phyloP scores from a whole-genome alignment of 2,113 vertebrate species.

The Copsychus sechellarum region DNA sequence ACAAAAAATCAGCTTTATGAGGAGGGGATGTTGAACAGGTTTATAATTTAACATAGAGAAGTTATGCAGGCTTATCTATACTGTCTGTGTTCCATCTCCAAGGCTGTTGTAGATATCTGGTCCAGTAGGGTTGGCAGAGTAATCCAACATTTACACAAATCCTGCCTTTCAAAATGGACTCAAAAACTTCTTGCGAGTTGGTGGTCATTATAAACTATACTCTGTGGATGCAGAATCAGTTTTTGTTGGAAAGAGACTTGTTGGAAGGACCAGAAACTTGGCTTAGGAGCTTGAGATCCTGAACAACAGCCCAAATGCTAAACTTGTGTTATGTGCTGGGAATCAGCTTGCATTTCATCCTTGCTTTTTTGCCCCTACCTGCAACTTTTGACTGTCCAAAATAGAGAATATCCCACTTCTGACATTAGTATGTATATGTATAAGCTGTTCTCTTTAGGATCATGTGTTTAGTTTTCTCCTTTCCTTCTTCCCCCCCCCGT shows the following conservation, averaged over 20 bases:
- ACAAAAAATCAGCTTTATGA: background rate
- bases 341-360: background rate
- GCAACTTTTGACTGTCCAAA: background rate
- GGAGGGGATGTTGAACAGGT: background rate
- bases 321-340: background rate
- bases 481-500: background rate
- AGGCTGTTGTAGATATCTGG: background rate
- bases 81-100: background rate
- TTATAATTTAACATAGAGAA: background rate
- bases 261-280: background rate
- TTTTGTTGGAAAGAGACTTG: background rate
- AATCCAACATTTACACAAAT: background rate
- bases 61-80: background rate
- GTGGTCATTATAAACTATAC: background rate
- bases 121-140: background rate
- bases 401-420: background rate
- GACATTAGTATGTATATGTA: background rate
- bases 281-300: background rate
- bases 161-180: background rate
- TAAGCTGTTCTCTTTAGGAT: background rate
- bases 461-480: background rate
- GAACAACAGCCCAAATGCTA: rapidly evolving
- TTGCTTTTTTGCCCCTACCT: background rate
- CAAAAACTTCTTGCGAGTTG: background rate
- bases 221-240: background rate